Conservation (phyloP, 2,888 invertebrate species). For the Margaritifera margaritifera region DNA sequence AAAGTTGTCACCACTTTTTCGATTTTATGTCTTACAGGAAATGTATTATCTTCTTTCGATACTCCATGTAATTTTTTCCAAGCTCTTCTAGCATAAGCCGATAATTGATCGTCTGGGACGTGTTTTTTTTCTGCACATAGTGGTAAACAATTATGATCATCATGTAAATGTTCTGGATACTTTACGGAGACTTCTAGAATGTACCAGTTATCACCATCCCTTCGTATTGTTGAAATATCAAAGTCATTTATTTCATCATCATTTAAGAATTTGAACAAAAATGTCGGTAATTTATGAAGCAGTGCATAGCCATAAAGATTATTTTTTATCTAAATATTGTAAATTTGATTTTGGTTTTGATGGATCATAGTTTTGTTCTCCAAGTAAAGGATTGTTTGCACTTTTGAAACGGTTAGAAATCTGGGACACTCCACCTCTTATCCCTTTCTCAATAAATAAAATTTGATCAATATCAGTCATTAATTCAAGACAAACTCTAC, state of each 20-base stretch:
- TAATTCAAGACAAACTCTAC: slow-evolving; percentile 48
- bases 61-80: too few species aligned
- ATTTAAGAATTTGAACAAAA: slow-evolving; percentile 31
- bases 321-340: slow-evolving; percentile 8
- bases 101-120: too few species aligned
- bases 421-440: slow-evolving; percentile 35
- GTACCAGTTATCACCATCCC: slow-evolving; percentile 40
- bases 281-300: too few species aligned
- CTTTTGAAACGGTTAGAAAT: too few species aligned
- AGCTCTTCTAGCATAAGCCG: too few species aligned
- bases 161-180: slow-evolving; percentile 69
- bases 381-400: slow-evolving; percentile 57
- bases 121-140: slow-evolving; percentile 44
- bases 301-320: slow-evolving; percentile 37
- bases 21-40: too few species aligned
- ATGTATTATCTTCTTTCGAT: too few species aligned
- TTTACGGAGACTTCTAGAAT: slow-evolving; percentile 73
- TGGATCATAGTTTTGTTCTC: slow-evolving; percentile 13
- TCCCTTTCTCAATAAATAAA: slow-evolving; percentile 38
- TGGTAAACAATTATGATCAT: slow-evolving; percentile 64
- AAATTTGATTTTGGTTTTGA: neutral
- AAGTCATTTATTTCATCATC: slow-evolving; percentile 1
- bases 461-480: slow-evolving; percentile 52
- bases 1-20: too few species aligned
- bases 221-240: too few species aligned